Evolutionary conservation across 2,113 vertebrate genomes (phyloP).

Genomic region (Rhinolophus ferrumequinum): DNA sequence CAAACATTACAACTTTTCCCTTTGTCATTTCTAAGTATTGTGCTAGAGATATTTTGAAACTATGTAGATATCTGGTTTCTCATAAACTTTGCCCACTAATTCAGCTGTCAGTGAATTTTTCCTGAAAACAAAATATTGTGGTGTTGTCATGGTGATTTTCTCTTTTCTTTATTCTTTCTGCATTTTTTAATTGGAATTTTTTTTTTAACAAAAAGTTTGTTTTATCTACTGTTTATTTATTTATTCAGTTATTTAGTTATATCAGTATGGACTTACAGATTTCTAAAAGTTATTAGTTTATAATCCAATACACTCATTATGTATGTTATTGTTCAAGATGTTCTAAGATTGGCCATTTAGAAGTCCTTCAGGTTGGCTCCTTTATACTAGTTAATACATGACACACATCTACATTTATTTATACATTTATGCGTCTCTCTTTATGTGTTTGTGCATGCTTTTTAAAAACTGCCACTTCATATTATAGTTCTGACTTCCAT

Average conservation of each 20-base stretch:
- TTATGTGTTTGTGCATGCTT: background rate
- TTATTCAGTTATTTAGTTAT: background rate
- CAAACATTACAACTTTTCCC: background rate
- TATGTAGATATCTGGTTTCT: background rate
- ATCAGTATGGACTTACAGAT: background rate
- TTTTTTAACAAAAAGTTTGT: background rate
- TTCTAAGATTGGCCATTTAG: background rate
- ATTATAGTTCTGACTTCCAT: background rate
- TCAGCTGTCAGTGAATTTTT: background rate
- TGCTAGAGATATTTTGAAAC: background rate
- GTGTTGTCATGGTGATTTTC: background rate
- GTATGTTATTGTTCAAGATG: background rate
- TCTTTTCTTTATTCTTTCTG: background rate
- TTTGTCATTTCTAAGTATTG: background rate
- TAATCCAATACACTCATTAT: background rate
- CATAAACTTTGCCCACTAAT: background rate
- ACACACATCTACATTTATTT: background rate
- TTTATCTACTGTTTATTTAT: background rate
- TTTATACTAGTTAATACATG: background rate
- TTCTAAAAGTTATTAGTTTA: background rate
- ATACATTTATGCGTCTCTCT: background rate
- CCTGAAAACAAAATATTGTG: background rate
- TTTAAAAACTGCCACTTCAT: background rate
- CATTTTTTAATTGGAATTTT: constrained; percentile 1
- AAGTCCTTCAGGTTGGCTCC: background rate